Evolutionary conservation across 2,113 vertebrate species (phyloP), one percentile per base, ranked within the genome.

Genomic region (Canis aureus): DNA sequence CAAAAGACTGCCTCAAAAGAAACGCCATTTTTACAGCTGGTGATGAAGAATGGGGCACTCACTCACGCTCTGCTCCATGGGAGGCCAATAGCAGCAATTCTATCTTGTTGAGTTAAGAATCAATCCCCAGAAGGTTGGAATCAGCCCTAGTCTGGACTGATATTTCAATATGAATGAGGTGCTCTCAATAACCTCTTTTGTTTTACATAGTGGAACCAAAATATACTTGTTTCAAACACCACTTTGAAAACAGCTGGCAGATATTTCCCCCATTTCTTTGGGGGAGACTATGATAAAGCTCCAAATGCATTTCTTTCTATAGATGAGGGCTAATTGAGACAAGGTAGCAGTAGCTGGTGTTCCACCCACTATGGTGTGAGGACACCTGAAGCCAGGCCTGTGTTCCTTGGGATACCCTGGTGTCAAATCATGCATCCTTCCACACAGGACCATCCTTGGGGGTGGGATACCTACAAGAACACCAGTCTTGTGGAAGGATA

Each of bases 131-230:
- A 51, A 35, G 29, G 8, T 4, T 20, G 59, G 80, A 81, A 92
- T 19, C 20, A 0, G 3, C 23, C 1, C 49, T 59, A 38, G 5
- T 38, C 38, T 83, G 9, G 9, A 8, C 38, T 66, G 27, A 43
- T 13, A 25, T n/a, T 66, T 93, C 35, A 78, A 16, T 10, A 38
- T 17, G 16, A 76, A 76, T 9, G 25, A 35, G 43, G 59, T 9
- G 5, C 23, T 86, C 60, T 55, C 4, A 19, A 16, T n/a, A 16
- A 22, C 43, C 11, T 73, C 53, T 69, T 71, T 88, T 23, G 25
- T 89, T 92, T 96, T 12, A 66, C 49, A 79, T 76, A 71, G 16
- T 86, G 11, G 64, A 25, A 95, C 8, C 27, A 79, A 90, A 90
- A 57, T 55, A 38, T 5, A 66, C 22, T 83, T 38, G 25, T 9